Conservation (phyloP, 2,113 vertebrate species). For the Lepidothrix coronata region DNA sequence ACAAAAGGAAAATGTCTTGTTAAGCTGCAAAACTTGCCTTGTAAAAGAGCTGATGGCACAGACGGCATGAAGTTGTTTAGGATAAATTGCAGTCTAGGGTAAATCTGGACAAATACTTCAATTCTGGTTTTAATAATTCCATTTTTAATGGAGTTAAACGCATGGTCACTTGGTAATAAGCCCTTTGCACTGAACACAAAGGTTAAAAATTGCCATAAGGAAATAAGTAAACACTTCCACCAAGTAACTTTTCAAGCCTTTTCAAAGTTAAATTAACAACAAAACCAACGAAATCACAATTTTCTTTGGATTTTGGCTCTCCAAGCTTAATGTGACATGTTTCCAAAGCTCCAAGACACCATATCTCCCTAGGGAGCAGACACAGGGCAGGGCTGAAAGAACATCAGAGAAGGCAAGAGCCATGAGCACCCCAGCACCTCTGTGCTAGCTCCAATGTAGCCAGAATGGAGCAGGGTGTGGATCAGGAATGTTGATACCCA, state of each 20-base stretch:
- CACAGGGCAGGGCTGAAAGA: background rate
- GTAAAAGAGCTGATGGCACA: background rate
- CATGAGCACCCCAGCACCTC: background rate
- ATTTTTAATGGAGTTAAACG: background rate
- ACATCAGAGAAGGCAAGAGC: background rate
- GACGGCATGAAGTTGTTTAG: background rate
- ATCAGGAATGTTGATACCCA: background rate
- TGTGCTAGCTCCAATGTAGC: rapidly evolving
- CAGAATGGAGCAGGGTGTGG: background rate
- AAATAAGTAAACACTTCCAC: background rate
- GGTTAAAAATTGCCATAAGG: background rate
- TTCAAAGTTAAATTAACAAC: background rate
- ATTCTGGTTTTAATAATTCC: background rate
- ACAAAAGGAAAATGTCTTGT: background rate
- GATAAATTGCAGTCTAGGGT: background rate
- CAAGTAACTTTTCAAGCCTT: background rate
- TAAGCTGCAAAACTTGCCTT: background rate
- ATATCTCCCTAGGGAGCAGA: background rate
- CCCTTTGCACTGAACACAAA: background rate
- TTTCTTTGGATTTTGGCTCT: background rate
- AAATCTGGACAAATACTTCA: background rate
- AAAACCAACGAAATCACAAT: background rate
- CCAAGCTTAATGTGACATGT: too few species aligned
- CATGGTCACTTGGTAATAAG: background rate
- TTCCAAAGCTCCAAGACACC: background rate